A percentile compares a stretch with the other conserved stretches of the same genome.
Conservation (phyloP, 2,113 vertebrate species). For the Apodemus speciosus region DNA sequence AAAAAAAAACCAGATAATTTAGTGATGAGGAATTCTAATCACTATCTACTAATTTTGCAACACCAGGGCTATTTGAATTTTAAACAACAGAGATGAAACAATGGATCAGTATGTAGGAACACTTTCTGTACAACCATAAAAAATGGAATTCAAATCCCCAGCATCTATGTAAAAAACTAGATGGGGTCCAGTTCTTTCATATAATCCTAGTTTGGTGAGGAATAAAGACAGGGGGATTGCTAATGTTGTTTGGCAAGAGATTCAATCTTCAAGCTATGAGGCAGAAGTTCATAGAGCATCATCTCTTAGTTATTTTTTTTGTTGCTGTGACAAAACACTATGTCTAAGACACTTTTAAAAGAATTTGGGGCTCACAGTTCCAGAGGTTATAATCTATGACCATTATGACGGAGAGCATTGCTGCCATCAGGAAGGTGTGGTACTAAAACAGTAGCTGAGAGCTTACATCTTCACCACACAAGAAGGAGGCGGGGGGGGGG, state of each 20-base stretch:
- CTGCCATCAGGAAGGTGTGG: too few relatives aligned
- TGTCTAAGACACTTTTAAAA: not conserved
- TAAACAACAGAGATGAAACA: not conserved
- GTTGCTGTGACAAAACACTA: not conserved
- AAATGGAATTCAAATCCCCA: not conserved
- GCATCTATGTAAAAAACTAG: not conserved
- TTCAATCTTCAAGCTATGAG: not conserved
- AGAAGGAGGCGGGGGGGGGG: not conserved
- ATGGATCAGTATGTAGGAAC: not conserved
- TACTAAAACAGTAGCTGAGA: not conserved
- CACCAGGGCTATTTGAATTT: not conserved
- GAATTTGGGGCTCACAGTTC: not conserved
- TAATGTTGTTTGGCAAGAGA: not conserved
- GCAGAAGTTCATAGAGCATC: not conserved
- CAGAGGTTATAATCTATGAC: not conserved
- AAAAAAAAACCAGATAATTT: not conserved
- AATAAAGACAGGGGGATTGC: not conserved
- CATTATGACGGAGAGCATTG: not conserved
- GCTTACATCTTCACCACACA: not conserved
- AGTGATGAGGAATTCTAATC: not conserved
- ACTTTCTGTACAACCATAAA: not conserved
- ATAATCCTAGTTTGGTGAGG: not conserved
- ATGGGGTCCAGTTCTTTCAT: not conserved
- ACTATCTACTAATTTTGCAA: not conserved
- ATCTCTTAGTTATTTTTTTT: not conserved